Base-by-base conservation (phyloP, 2,888 invertebrate genomes). In the Limnephilus auricula region DNA sequence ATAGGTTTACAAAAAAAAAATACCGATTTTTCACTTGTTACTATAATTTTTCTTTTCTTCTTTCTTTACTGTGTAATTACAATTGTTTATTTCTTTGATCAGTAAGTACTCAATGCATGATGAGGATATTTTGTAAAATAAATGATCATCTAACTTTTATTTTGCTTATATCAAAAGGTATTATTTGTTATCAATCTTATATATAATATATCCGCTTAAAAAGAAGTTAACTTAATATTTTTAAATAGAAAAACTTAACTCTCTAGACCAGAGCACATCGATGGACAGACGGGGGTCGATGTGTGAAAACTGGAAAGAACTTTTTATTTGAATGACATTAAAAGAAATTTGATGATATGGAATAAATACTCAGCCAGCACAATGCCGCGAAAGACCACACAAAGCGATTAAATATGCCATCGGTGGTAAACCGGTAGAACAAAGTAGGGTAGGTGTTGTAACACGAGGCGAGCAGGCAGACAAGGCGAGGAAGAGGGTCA, bases 401-500 rank as follows among this genome's bases (percentile, higher is more conserved):
- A 83, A 40, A 88, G 91, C 50, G 90, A 92, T 90, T 90, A 90
- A 92, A 88, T 87, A 90, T 90, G 40, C 90, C 88, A 90, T 83
- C 87, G 34, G 88, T 90, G 89, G 89, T 80, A 90, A 90, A 90
- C 90, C 90, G 92, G 92, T 92, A 92, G 89, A 86, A 91, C 87
- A 89, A 92, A 89, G 92, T 92, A 92, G 92, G 92, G 90, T 92
- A 92, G 92, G 92, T 92, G 90, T 92, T 85, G 92, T 90, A 90
- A 91, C 90, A 79, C 40, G 82, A 86, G 50, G 50, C 40, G 79
- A 79, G 90, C 65, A 86, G 50, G 50, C 40, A 79, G 90, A 90
- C 78, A 79, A 89, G 65, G 65, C 65, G n/a, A 65, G 65, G 92
- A 92, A 92, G 90, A 92, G 92, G 92, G 92, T 92, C 92, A 92